phyloP scores from a whole-genome alignment of 2,888 invertebrate genomes.

The Mesorhabditis sp. region DNA sequence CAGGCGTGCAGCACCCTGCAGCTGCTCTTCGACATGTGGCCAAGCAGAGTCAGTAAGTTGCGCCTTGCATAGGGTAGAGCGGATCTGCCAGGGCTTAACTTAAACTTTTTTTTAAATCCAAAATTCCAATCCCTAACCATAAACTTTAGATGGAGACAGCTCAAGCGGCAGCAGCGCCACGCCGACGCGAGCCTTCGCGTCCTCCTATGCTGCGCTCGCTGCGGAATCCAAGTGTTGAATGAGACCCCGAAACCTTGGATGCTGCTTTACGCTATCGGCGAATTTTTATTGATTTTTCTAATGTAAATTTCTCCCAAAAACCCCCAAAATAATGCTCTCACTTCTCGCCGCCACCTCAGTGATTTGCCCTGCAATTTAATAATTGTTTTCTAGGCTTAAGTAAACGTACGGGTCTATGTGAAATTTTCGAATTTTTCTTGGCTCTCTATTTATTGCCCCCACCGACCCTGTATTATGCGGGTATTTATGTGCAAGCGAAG shows the following conservation, averaged over 20 bases:
- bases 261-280: no score
- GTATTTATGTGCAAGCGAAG: no score
- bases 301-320: no score
- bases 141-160: conserved; percentile 6
- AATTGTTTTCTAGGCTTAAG: no score
- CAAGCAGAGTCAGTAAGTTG: conserved; percentile 57
- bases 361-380: no score
- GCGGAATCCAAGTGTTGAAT: conserved; percentile 4
- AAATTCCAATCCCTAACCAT: background rate
- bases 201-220: conserved; percentile 5
- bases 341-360: no score
- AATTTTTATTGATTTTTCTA: no score
- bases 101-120: background rate
- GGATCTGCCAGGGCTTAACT: background rate
- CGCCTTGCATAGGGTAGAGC: background rate
- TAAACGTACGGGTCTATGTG: no score
- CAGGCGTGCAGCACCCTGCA: conserved; percentile 49
- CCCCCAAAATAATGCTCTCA: no score
- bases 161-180: conserved; percentile 5
- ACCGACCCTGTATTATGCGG: no score
- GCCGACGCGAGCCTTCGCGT: conserved; percentile 6
- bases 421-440: no score
- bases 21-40: conserved; percentile 55
- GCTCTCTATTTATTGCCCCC: no score
- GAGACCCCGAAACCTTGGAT: background rate